Conservation (phyloP, 2,797 vertebrate genomes). For the Acanthopagrus latus region DNA sequence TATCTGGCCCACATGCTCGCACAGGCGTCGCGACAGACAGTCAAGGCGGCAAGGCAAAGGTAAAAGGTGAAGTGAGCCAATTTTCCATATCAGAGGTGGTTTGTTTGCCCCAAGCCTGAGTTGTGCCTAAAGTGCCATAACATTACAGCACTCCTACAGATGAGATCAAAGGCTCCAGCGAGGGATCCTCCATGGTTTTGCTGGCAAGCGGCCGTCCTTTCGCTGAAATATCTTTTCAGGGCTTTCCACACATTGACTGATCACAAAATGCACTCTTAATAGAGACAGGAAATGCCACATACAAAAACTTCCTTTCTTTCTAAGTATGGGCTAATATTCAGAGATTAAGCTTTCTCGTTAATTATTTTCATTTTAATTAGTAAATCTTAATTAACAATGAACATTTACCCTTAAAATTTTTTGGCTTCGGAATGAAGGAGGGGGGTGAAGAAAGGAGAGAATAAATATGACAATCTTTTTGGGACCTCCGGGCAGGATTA, state of each 20-base stretch:
- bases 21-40: slow-evolving; percentile 51
- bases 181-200: slow-evolving; percentile 79
- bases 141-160: slow-evolving; percentile 86
- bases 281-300: slow-evolving; percentile 86
- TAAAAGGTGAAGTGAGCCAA: slow-evolving; percentile 82
- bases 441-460: slow-evolving; percentile 89
- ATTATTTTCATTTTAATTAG: slow-evolving; percentile 99
- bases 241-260: slow-evolving; percentile 84
- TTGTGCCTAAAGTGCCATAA: slow-evolving; percentile 84
- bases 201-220: slow-evolving; percentile 81
- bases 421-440: slow-evolving; percentile 90
- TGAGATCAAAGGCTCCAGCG: slow-evolving; percentile 85
- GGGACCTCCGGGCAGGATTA: slow-evolving; percentile 99
- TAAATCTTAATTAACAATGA: slow-evolving; percentile 99
- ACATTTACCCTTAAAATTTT: slow-evolving; percentile 98
- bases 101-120: slow-evolving; percentile 83
- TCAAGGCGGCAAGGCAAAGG: slow-evolving; percentile 71
- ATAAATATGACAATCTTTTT: slow-evolving; percentile 99
- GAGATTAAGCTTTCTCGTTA: slow-evolving; percentile 95
- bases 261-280: slow-evolving; percentile 85
- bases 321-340: slow-evolving; percentile 92
- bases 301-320: slow-evolving; percentile 93
- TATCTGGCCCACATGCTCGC: slow-evolving; percentile 64
- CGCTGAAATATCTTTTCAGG: slow-evolving; percentile 83
- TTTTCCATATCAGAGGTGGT: slow-evolving; percentile 84